These are phyloP conservation scores for Acanthococcus lagerstroemiae DNA, from an alignment of 2,888 invertebrate species.

Conservation along the genomic window DNA sequence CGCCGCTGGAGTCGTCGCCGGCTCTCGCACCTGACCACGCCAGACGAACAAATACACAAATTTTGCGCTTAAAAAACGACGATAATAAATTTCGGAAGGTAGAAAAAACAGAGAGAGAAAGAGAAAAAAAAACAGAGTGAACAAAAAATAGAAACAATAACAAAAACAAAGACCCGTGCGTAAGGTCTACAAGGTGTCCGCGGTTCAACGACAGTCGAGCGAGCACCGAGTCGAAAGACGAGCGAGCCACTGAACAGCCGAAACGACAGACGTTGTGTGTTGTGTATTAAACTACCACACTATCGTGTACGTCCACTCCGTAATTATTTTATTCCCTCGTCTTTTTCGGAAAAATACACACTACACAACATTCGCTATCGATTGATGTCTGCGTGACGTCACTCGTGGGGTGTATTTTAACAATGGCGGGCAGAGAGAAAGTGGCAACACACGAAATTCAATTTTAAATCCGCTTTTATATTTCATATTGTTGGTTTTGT, in stretches of 20 bases:
- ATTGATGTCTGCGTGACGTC: conserved; percentile 34
- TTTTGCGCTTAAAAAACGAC: no score
- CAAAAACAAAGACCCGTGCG: neutral
- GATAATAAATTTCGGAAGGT: no score
- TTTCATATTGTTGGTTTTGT: conserved; percentile 30
- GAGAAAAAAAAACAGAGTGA: neutral
- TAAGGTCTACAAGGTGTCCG: no score
- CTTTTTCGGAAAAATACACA: conserved; percentile 28
- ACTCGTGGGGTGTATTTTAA: conserved; percentile 30
- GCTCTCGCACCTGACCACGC: no score
- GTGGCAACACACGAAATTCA: conserved; percentile 31
- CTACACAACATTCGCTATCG: conserved; percentile 32
- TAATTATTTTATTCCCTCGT: conserved; percentile 30
- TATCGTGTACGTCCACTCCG: conserved; percentile 25
- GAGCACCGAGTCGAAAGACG: conserved; percentile 5
- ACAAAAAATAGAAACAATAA: neutral
- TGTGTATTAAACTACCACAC: conserved; percentile 22
- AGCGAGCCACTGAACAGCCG: conserved; percentile 19
- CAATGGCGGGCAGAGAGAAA: conserved; percentile 28
- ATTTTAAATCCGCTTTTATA: conserved; percentile 31
- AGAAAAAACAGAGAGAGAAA: no score
- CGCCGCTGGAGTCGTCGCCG: no score
- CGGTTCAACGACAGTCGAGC: conserved; percentile 7
- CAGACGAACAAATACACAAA: no score
- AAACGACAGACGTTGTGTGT: conserved; percentile 28